A percentile compares a stretch with the other conserved stretches of the same genome.
Evolutionary conservation across 2,888 invertebrate species (phyloP).

Genomic region (Diarsia mendica): DNA sequence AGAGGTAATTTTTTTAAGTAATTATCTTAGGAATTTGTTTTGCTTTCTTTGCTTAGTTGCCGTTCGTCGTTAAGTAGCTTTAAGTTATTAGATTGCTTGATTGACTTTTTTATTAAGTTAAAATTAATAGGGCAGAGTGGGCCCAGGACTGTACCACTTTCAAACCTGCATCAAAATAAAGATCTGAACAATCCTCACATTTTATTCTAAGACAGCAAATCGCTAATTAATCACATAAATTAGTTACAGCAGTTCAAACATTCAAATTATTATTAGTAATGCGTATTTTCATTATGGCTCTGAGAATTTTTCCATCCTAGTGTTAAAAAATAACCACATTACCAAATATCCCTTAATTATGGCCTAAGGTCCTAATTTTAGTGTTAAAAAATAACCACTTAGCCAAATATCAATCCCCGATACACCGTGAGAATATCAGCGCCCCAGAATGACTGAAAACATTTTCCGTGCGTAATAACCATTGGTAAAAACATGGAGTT

Average conservation of each 20-base stretch:
- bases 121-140: background rate
- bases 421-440: conserved; percentile 51
- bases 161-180: too few species aligned
- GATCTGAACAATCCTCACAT: too few species aligned
- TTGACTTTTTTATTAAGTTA: conserved; percentile 25
- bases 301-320: background rate
- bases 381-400: background rate
- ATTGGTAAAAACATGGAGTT: conserved; percentile 77
- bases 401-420: conserved; percentile 10
- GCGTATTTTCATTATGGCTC: too few species aligned
- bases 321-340: background rate
- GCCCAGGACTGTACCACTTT: too few species aligned
- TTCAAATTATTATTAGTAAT: too few species aligned
- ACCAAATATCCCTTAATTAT: conserved; percentile 7
- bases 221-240: too few species aligned
- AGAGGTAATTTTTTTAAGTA: conserved; percentile 78
- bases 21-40: conserved; percentile 80
- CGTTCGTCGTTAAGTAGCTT: conserved; percentile 41
- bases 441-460: conserved; percentile 55
- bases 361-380: too few species aligned
- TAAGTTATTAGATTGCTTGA: conserved; percentile 24
- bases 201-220: too few species aligned
- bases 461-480: conserved; percentile 80
- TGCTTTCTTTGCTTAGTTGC: conserved; percentile 68
- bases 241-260: too few species aligned